Percentiles rank a stretch among this genome's conserved stretches.
Conservation (phyloP, 2,888 invertebrate genomes). For the Oscheius onirici region DNA sequence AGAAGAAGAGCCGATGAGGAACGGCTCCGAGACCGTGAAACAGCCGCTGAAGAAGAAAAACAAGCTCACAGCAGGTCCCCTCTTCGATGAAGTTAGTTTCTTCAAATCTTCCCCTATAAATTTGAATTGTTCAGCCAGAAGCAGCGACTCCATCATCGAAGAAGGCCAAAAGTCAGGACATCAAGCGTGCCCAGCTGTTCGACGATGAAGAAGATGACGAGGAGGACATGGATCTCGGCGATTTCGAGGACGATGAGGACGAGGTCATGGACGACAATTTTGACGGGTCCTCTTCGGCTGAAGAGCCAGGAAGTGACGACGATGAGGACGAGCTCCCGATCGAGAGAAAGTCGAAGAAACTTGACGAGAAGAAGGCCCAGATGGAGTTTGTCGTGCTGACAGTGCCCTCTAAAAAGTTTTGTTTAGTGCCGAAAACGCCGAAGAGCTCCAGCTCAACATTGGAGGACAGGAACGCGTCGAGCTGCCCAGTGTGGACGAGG, state of each 20-base stretch:
- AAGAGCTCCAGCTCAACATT: slow-evolving; percentile 65
- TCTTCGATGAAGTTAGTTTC: not conserved
- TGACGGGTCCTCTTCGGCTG: slow-evolving; percentile 16
- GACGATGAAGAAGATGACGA: slow-evolving; percentile 32
- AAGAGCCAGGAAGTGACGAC: not conserved
- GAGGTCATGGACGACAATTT: slow-evolving; percentile 33
- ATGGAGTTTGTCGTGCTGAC: slow-evolving; percentile 19
- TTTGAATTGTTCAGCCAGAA: not conserved
- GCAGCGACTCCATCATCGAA: not conserved
- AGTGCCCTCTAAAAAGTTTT: too few species aligned
- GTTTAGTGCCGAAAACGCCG: slow-evolving; percentile 59
- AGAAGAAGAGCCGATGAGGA: too few species aligned
- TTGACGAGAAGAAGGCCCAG: slow-evolving; percentile 46
- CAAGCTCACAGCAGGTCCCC: not conserved
- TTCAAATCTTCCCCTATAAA: not conserved
- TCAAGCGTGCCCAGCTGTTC: slow-evolving; percentile 23
- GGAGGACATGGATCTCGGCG: slow-evolving; percentile 15
- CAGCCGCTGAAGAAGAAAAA: too few species aligned
- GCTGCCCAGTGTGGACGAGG: slow-evolving; percentile 64
- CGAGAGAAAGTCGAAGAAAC: slow-evolving; percentile 51
- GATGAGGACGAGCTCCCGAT: slow-evolving; percentile 41
- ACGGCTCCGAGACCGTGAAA: too few species aligned
- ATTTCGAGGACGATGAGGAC: slow-evolving; percentile 24
- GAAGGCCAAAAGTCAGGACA: not conserved
- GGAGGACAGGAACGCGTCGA: slow-evolving; percentile 52